Percentiles rank a stretch among this genome's conserved stretches.
Conservation (phyloP, 2,888 invertebrate species). For the Belgica antarctica region DNA sequence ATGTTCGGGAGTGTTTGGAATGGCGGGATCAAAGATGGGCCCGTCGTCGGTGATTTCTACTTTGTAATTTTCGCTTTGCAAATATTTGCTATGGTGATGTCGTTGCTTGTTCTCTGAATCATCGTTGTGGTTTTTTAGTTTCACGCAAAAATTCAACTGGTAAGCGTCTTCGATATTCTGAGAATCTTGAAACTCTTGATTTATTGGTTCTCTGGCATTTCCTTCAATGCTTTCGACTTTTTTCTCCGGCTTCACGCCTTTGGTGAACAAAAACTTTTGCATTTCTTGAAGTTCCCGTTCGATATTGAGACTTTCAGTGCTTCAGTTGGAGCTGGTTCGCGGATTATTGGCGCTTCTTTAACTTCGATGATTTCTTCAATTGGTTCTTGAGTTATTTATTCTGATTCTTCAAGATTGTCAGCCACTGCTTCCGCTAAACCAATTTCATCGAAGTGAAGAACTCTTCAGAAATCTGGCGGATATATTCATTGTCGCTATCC, state of each 20-base stretch:
- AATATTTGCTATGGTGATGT: constrained; percentile 5
- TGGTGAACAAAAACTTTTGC: constrained; percentile 28
- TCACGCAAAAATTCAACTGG: constrained; percentile 30
- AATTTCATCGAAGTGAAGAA: neutral
- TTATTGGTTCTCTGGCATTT: neutral
- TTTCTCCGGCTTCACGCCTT: constrained; percentile 1
- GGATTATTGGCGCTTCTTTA: neutral
- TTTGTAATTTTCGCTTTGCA: neutral
- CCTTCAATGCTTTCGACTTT: neutral
- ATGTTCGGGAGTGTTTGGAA: constrained; percentile 30
- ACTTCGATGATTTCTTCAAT: neutral
- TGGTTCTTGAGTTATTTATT: neutral
- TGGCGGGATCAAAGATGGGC: constrained; percentile 32
- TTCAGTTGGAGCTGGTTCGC: constrained; percentile 7
- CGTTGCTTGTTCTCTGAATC: neutral
- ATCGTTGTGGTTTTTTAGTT: neutral
- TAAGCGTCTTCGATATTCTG: constrained; percentile 31
- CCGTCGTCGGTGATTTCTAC: neutral
- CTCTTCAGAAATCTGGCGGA: too few species aligned
- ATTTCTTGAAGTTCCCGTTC: constrained; percentile 36
- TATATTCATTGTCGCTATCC: neutral
- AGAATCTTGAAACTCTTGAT: neutral
- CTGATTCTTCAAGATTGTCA: neutral
- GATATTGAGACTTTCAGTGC: constrained; percentile 29
- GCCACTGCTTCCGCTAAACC: neutral